These are phyloP conservation scores for Ispidina picta DNA, from an alignment of 2,797 vertebrate species.

Conservation along the genomic window DNA sequence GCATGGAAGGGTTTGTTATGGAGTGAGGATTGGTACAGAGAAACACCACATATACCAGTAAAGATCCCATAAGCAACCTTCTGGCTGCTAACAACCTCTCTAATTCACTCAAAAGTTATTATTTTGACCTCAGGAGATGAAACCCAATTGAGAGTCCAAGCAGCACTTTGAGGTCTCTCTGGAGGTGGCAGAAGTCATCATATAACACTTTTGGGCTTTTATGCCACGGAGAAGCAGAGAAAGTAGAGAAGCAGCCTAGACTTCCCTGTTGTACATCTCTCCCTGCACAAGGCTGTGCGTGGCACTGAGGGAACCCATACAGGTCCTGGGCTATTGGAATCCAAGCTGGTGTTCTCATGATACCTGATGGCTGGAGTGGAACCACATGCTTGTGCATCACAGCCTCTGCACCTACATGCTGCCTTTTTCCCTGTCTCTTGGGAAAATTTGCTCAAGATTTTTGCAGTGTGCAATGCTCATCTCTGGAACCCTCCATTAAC, in stretches of 20 bases:
- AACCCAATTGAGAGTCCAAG: background rate
- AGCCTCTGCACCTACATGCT: background rate
- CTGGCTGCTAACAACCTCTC: background rate
- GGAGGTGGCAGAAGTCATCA: background rate
- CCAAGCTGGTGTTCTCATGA: background rate
- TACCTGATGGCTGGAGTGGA: background rate
- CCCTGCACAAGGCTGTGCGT: rapidly evolving
- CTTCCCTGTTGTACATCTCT: background rate
- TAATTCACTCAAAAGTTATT: rapidly evolving
- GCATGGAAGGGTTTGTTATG: background rate
- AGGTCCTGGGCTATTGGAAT: background rate
- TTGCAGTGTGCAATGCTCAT: background rate
- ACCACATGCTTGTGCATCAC: too few relatives aligned
- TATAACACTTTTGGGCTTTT: background rate
- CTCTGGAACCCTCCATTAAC: background rate
- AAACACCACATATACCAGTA: rapidly evolving
- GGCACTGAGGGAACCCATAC: rapidly evolving
- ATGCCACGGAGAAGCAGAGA: background rate
- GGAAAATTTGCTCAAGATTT: background rate
- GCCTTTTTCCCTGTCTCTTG: background rate
- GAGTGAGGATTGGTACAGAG: background rate
- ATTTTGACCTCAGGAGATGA: background rate
- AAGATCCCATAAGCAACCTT: background rate
- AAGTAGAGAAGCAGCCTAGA: background rate
- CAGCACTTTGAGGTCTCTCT: background rate